Percentiles rank a stretch among this genome's conserved stretches.
These are phyloP conservation scores for Muntiacus reevesi DNA, from an alignment of 2,113 vertebrate species.

Conservation along the genomic window DNA sequence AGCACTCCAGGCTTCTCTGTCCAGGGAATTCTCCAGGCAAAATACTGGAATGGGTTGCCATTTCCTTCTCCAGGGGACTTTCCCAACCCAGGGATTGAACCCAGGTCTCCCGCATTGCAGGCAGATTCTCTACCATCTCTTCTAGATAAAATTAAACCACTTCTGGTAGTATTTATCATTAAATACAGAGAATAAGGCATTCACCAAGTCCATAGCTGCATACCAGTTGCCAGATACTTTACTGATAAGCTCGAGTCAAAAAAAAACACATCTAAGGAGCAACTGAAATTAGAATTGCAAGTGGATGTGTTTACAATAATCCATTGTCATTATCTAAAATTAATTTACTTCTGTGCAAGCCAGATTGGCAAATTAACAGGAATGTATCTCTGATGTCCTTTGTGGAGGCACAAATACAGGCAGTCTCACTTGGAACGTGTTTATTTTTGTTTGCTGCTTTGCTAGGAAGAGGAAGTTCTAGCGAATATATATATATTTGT, in stretches of 20 bases:
- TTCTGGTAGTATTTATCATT: neutral
- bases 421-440: neutral
- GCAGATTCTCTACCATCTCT: neutral
- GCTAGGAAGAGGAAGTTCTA: neutral
- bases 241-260: neutral
- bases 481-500: neutral
- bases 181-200: neutral
- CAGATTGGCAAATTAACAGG: neutral
- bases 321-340: neutral
- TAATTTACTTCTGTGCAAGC: neutral
- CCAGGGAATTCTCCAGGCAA: neutral
- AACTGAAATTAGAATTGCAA: neutral
- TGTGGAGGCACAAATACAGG: neutral
- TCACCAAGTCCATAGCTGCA: neutral
- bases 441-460: constrained; percentile 1
- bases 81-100: neutral
- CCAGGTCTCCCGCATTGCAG: neutral
- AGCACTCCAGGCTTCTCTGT: neutral
- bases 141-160: neutral
- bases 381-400: neutral
- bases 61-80: neutral
- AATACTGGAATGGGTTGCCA: neutral
- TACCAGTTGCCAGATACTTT: neutral
- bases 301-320: neutral
- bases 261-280: neutral